Base-by-base conservation (phyloP, 2,888 invertebrate genomes). In the Tortrix viridana region DNA sequence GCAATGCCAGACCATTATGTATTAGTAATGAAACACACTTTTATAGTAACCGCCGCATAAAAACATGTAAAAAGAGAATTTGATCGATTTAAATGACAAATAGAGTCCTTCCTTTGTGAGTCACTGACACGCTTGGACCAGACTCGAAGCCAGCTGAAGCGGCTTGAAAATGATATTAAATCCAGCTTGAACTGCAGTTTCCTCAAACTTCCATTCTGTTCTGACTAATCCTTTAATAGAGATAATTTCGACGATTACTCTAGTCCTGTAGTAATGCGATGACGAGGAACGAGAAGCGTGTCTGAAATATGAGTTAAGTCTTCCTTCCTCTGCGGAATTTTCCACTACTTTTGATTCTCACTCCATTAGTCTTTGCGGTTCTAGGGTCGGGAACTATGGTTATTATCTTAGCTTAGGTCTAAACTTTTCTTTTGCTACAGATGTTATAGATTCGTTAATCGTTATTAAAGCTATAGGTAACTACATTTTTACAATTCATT, bases 41-140 rank as follows among this genome's bases (percentile, higher is more conserved):
- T 26, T 9, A 26, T 9, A 9, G 26, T 26, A 26, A 26, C 26
- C 26, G 26, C 26, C 26, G 26, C 9, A 38, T 16, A 43, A 26
- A 26, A 26, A n/a, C 14, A 37, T 5, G 22, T 18, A 26, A 3
- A 6, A 18, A 75, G 71, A 74, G 80, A 78, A 81, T 85, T 80
- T 72, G 75, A 71, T 72, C 76, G 77, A 77, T 79, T 80, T 74
- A 72, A 79, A 81, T 82, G 78, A 81, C 81, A 80, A 88, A 88
- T 79, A 76, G n/a, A n/a, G 79, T 79, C 78, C 82, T 80, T 84
- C 87, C 85, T 86, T 86, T 84, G 80, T 88, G 86, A 87, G 68
- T 87, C 86, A 86, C 70, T 38, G 54, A 59, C 55, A 26, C 64
- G 72, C 69, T 62, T 67, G 68, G 69, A 71, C 70, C 74, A 77